Conservation (phyloP, 1,140 invertebrate species). For the Meteorus sp. region DNA sequence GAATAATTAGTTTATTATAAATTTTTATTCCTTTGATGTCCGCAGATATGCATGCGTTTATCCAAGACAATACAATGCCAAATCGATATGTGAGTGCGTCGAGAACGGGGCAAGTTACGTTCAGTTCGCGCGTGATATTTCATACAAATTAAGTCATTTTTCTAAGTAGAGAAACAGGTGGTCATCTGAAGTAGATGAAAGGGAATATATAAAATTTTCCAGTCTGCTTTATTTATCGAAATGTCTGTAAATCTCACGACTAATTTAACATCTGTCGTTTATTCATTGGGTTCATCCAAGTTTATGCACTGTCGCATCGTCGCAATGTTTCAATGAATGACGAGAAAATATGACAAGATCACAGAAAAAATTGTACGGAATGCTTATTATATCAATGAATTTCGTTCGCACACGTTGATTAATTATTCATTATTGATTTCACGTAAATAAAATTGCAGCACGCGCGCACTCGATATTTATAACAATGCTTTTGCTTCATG, state of each 20-base stretch:
- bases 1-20: neutral
- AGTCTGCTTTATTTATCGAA: too few relatives aligned
- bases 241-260: too few relatives aligned
- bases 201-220: too few relatives aligned
- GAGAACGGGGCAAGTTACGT: constrained; percentile 18
- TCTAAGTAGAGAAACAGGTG: too few relatives aligned
- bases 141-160: too few relatives aligned
- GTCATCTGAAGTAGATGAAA: too few relatives aligned
- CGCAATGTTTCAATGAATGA: neutral
- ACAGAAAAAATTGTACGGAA: neutral
- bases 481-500: neutral
- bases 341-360: neutral
- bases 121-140: constrained; percentile 9
- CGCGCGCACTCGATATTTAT: neutral
- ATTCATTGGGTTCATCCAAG: too few relatives aligned
- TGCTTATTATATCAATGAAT: constrained; percentile 25
- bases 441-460: too few relatives aligned
- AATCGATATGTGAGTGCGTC: constrained; percentile 9
- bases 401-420: constrained; percentile 24
- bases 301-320: neutral
- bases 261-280: too few relatives aligned
- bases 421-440: too few relatives aligned
- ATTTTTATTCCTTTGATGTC: constrained; percentile 23
- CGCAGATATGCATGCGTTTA: constrained; percentile 26
- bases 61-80: constrained; percentile 9